Base-by-base conservation (phyloP, 2,113 vertebrate species). In the Aldabrachelys gigantea region DNA sequence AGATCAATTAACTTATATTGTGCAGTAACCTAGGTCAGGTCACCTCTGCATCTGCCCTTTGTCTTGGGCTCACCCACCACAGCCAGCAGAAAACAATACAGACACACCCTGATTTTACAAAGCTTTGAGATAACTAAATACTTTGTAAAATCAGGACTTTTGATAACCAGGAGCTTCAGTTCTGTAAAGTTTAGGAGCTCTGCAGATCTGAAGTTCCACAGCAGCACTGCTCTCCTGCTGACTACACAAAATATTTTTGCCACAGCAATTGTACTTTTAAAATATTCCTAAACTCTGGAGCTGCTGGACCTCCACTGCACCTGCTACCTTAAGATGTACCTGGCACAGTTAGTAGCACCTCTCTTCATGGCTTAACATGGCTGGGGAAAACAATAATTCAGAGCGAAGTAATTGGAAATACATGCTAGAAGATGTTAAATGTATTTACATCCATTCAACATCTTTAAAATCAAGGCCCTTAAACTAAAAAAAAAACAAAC, bases 381-480 rank as follows among this genome's bases (percentile, higher is more conserved):
- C 3, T 6, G 84, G 84, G 62, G 90, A 93, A 79, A 91, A 75
- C 13, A 93, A n/a, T 80, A 22, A 38, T 76, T 84, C 59, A 88
- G 78, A 87, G n/a, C n/a, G 57, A 44, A 24, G 21, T 38, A 94
- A 92, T 25, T 50, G 57, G 89, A 97, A 91, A 91, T 57, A 90
- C 95, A 88, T 49, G 54, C 78, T 80, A 80, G 54, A 82, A 82
- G 38, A 57, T 27, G 21, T 52, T 94, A 82, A 82, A 90, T 95
- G 92, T 72, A 91, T 89, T 93, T 91, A 95, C 84, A 95, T 75
- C 75, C 85, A 88, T 41, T 85, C 85, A 85, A 52, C 25, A 52
- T 72, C 57, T 84, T 52, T 69, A 65, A 41, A 72, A 91, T 85
- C 89, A 89, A 87, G 35, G 80, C 76, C 5, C 38, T 95, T 94